Evolutionary conservation across 2,888 invertebrate species (phyloP).

Genomic region (Eupelmus urozonus): DNA sequence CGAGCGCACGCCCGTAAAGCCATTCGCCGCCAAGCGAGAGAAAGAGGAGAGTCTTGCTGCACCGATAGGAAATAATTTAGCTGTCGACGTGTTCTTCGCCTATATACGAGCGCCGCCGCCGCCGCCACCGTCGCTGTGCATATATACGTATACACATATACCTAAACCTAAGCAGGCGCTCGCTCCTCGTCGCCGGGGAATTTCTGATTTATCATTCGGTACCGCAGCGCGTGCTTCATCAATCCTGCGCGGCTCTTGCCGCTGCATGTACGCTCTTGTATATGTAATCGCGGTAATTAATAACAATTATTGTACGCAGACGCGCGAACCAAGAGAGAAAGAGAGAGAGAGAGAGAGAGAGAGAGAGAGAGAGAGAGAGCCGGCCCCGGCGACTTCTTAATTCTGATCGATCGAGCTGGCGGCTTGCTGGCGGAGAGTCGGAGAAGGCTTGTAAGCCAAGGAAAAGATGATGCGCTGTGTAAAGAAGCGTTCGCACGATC

Average conservation of each 20-base stretch:
- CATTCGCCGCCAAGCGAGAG: background rate
- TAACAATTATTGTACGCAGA: slow-evolving; percentile 45
- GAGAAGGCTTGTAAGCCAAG: background rate
- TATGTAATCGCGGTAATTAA: slow-evolving; percentile 37
- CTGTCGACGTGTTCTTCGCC: slow-evolving; percentile 35
- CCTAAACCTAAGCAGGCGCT: background rate
- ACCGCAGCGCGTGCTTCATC: slow-evolving; percentile 14
- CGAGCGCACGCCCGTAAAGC: background rate
- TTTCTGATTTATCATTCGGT: slow-evolving; percentile 52
- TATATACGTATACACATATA: background rate
- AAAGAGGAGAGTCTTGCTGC: slow-evolving; percentile 26
- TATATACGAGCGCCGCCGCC: background rate
- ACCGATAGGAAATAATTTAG: slow-evolving; percentile 54
- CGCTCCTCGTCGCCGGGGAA: slow-evolving; percentile 19
- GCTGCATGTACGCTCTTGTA: background rate
- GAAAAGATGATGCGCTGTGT: background rate
- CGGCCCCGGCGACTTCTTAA: no score
- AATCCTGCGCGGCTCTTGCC: background rate
- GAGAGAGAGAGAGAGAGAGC: no score
- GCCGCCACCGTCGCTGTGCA: no score
- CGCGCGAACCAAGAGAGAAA: no score
- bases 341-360: no score
- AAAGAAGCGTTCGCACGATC: slow-evolving; percentile 7
- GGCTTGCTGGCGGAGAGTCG: no score
- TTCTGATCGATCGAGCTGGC: slow-evolving; percentile 51